These are phyloP conservation scores for Enteromius thamalakanensis DNA, from an alignment of 2,797 vertebrate species.

Conservation along the genomic window DNA sequence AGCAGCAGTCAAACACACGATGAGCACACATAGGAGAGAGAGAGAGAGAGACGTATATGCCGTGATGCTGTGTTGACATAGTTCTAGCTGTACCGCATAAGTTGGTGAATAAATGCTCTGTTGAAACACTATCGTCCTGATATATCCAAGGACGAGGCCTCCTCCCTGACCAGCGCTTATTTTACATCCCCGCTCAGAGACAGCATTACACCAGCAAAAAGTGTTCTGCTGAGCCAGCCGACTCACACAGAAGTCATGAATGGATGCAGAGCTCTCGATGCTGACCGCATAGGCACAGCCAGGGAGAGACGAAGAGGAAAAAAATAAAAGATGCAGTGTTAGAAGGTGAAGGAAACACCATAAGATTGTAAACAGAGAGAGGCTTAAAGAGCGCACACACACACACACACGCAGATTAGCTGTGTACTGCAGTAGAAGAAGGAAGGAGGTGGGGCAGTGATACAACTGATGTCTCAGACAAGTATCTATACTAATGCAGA, in stretches of 20 bases:
- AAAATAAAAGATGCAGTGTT: background rate
- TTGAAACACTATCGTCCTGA: constrained; percentile 17
- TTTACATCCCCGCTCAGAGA: constrained; percentile 33
- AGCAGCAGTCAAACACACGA: constrained; percentile 34
- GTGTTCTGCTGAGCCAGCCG: constrained; percentile 45
- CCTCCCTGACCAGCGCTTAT: constrained; percentile 38
- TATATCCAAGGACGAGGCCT: constrained; percentile 49
- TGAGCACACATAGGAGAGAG: constrained; percentile 7
- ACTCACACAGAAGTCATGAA: constrained; percentile 49
- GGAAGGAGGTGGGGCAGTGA: constrained; percentile 15
- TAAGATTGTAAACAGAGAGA: constrained; percentile 5
- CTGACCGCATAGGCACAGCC: background rate
- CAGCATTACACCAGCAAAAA: constrained; percentile 56
- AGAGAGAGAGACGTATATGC: background rate
- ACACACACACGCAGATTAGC: constrained; percentile 12
- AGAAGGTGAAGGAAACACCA: background rate
- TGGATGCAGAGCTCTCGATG: constrained; percentile 33
- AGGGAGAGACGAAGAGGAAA: background rate
- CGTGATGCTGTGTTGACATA: background rate
- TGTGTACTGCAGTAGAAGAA: constrained; percentile 43
- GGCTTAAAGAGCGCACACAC: background rate
- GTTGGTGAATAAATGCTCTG: background rate
- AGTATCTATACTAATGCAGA: constrained; percentile 23
- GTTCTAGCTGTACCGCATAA: background rate
- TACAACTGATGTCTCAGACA: constrained; percentile 11